These are phyloP conservation scores for Sparidentex hasta DNA, from an alignment of 2,797 vertebrate species.

Conservation along the genomic window DNA sequence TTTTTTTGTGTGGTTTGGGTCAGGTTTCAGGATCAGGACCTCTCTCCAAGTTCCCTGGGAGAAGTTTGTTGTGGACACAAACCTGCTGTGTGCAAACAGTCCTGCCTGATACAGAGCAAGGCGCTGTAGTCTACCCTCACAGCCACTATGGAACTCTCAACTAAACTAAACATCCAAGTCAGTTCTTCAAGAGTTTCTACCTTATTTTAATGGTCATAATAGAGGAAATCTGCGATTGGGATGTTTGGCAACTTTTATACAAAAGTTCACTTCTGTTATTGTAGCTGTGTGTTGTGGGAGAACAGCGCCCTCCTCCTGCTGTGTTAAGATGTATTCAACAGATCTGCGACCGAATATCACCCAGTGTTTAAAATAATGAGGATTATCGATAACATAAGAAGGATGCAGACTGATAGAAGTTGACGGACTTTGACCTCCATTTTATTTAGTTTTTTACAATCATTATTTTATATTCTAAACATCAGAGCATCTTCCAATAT, in stretches of 20 bases:
- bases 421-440: neutral
- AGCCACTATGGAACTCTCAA: neutral
- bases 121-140: neutral
- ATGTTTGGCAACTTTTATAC: neutral
- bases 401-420: neutral
- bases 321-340: neutral
- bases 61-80: conserved; percentile 57
- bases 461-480: neutral
- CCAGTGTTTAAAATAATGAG: neutral
- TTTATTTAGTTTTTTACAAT: neutral
- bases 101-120: conserved; percentile 1
- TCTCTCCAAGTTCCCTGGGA: conserved; percentile 2
- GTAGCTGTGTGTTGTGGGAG: neutral
- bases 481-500: neutral
- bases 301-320: conserved; percentile 9
- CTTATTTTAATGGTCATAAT: neutral
- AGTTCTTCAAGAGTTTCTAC: neutral
- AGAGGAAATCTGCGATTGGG: neutral
- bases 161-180: neutral
- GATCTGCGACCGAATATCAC: conserved; percentile 4
- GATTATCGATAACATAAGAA: neutral
- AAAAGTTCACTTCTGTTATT: neutral
- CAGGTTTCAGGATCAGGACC: conserved; percentile 42
- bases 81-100: conserved; percentile 25
- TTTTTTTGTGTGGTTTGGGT: conserved; percentile 1